phyloP scores from a whole-genome alignment of 2,113 vertebrate species.

The Brienomyrus brachyistius region DNA sequence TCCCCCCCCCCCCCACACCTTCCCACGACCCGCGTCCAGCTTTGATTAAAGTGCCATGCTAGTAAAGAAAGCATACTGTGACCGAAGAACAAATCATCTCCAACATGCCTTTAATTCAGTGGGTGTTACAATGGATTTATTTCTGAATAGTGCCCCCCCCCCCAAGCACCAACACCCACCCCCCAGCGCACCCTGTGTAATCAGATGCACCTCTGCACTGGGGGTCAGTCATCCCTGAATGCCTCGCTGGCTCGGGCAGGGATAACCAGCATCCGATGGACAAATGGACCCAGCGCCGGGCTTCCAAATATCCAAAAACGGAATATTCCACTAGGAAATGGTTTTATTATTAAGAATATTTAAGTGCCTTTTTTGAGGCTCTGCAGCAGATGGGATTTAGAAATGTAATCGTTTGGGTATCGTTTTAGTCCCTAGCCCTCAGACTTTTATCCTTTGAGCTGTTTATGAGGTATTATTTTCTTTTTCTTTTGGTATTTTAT shows the following conservation, averaged over 20 bases:
- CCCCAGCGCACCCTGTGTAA: not conserved
- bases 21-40: not conserved
- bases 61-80: not conserved
- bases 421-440: not conserved
- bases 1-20: not conserved
- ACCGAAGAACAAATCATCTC: constrained; percentile 3
- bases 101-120: not conserved
- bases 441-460: not conserved
- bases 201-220: not conserved
- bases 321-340: not conserved
- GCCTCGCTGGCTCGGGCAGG: not conserved
- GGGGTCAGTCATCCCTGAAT: not conserved
- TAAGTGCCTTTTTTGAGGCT: not conserved
- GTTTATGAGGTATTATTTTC: not conserved
- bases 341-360: constrained; percentile 1
- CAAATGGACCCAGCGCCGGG: not conserved
- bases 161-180: not conserved
- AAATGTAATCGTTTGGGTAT: not conserved
- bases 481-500: constrained; percentile 2
- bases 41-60: constrained; percentile 1
- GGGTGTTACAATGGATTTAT: not conserved
- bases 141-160: not conserved
- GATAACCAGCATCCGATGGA: not conserved
- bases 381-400: not conserved
- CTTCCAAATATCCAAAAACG: not conserved